phyloP scores from a whole-genome alignment of 2,888 invertebrate species.

The Dolichopus griseipennis region DNA sequence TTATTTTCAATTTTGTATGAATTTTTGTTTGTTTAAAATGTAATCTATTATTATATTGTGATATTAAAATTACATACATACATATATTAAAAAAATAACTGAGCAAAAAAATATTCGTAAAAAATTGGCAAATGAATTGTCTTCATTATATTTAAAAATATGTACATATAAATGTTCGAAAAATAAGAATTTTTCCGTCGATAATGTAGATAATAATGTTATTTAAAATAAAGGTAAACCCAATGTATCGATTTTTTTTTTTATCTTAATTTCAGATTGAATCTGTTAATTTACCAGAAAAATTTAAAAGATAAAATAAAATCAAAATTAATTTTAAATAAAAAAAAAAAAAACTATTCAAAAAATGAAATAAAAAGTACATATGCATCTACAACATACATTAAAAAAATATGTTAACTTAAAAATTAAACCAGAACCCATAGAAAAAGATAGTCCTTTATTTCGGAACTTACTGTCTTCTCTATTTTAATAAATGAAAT shows the following conservation, averaged over 20 bases:
- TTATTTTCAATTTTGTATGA: not conserved
- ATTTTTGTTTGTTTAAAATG: not conserved
- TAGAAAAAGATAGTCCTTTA: too few species aligned
- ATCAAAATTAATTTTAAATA: too few species aligned
- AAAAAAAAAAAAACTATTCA: too few species aligned
- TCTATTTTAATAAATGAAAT: too few species aligned
- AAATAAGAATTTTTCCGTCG: conserved; percentile 3
- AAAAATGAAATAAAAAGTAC: too few species aligned
- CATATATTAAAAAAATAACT: not conserved
- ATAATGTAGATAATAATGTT: not conserved
- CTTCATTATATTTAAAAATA: not conserved
- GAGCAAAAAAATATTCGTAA: not conserved
- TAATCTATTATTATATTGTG: not conserved
- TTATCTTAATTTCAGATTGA: not conserved
- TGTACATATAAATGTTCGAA: not conserved
- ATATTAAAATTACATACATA: not conserved
- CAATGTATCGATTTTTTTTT: not conserved
- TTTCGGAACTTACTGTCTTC: too few species aligned
- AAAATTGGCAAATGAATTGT: not conserved
- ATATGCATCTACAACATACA: too few species aligned
- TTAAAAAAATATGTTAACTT: too few species aligned
- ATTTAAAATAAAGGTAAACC: not conserved
- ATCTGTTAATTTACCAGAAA: not conserved
- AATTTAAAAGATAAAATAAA: not conserved
- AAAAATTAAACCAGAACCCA: too few species aligned